Percentiles rank a stretch among this genome's conserved stretches.
phyloP scores from a whole-genome alignment of 2,888 invertebrate species.

The Sycophila texana region DNA sequence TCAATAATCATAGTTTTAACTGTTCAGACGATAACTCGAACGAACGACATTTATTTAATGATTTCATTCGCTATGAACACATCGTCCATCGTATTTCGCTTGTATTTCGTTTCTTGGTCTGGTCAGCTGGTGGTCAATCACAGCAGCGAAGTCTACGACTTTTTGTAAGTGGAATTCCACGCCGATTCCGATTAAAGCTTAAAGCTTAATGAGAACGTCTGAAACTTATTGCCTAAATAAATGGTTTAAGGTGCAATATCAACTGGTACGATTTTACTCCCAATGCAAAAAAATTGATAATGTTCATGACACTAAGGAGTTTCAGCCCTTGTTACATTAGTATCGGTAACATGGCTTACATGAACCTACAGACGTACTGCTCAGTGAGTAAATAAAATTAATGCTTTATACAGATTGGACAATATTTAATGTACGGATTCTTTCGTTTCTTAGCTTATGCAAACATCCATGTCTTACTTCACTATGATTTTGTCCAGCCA shows the following conservation, averaged over 20 bases:
- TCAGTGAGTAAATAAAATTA: slow-evolving; percentile 6
- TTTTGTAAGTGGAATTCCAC: slow-evolving; percentile 25
- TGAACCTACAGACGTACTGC: slow-evolving; percentile 44
- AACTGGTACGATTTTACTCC: slow-evolving; percentile 38
- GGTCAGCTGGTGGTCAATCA: slow-evolving; percentile 42
- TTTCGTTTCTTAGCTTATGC: slow-evolving; percentile 35
- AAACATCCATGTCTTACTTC: slow-evolving; percentile 48
- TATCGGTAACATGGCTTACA: slow-evolving; percentile 14
- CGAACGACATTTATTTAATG: neutral
- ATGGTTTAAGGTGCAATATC: slow-evolving; percentile 19
- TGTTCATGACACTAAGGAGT: slow-evolving; percentile 36
- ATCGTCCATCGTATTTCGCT: slow-evolving; percentile 17
- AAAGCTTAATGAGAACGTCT: neutral
- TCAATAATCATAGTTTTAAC: neutral
- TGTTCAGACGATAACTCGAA: slow-evolving; percentile 23
- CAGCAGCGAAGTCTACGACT: slow-evolving; percentile 18
- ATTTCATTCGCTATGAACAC: slow-evolving; percentile 21
- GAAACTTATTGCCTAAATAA: neutral
- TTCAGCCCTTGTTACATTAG: slow-evolving; percentile 35
- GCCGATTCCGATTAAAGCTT: too few species aligned
- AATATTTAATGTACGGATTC: neutral
- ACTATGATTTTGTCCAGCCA: slow-evolving; percentile 45
- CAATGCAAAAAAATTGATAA: slow-evolving; percentile 29
- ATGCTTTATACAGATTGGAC: neutral
- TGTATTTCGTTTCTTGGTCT: slow-evolving; percentile 39